Percentiles rank a stretch among this genome's conserved stretches.
Conservation (phyloP, 2,797 vertebrate genomes). For the Malurus splendens region DNA sequence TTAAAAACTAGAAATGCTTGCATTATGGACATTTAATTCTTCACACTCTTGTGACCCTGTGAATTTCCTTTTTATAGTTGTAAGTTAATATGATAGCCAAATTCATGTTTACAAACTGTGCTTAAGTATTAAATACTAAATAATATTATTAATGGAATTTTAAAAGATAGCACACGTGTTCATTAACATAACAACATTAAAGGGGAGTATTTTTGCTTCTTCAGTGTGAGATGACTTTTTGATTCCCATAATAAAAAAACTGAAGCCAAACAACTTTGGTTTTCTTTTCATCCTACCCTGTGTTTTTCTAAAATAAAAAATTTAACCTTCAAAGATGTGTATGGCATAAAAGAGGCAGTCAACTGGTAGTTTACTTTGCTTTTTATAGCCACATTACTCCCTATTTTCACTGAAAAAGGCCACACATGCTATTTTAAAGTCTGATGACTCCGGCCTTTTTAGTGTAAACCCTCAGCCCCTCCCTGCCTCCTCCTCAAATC, state of each 20-base stretch:
- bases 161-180: background rate
- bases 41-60: background rate
- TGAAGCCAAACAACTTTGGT: background rate
- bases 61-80: background rate
- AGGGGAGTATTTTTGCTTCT: background rate
- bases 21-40: background rate
- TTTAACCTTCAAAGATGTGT: conserved; percentile 47
- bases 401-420: conserved; percentile 66
- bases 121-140: background rate
- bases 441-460: conserved; percentile 73
- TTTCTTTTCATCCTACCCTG: conserved; percentile 18
- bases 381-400: conserved; percentile 53
- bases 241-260: background rate
- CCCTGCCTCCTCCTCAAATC: conserved; percentile 62
- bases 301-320: conserved; percentile 66
- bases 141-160: background rate
- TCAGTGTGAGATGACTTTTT: background rate
- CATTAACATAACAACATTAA: background rate
- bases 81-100: background rate
- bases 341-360: conserved; percentile 49
- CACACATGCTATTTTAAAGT: conserved; percentile 73
- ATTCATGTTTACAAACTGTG: background rate
- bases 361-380: conserved; percentile 60
- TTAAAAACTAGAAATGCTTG: background rate
- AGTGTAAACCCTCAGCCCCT: conserved; percentile 62